Percentiles rank a stretch among this genome's conserved stretches.
Evolutionary conservation across 2,888 invertebrate species (phyloP).

Genomic region (Tubiluchus corallicola): DNA sequence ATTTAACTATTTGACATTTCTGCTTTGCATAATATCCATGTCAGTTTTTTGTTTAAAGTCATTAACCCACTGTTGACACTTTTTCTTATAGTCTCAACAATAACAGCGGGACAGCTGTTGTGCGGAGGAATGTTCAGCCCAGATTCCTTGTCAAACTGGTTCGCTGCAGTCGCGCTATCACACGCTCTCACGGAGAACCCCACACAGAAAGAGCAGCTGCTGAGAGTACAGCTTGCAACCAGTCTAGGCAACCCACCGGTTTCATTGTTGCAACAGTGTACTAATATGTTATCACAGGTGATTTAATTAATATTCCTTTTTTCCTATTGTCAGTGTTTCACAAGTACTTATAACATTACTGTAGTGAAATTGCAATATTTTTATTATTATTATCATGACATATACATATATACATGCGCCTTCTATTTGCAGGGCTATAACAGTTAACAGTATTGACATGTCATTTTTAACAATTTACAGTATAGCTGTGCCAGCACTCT

Average conservation of each 20-base stretch:
- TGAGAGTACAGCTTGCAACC: conserved; percentile 73
- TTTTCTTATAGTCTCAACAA: too few species aligned
- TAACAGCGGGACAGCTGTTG: conserved; percentile 58
- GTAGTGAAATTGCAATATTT: too few species aligned
- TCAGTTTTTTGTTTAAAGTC: too few species aligned
- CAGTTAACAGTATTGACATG: too few species aligned
- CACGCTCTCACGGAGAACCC: conserved; percentile 68
- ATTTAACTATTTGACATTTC: too few species aligned
- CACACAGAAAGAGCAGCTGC: conserved; percentile 57
- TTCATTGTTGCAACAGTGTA: conserved; percentile 72
- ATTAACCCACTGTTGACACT: too few species aligned
- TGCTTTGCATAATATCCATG: too few species aligned
- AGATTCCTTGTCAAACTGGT: conserved; percentile 63
- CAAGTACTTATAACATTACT: background rate
- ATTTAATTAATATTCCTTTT: conserved; percentile 1
- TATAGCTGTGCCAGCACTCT: too few species aligned
- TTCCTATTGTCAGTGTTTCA: background rate
- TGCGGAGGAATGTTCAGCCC: conserved; percentile 78
- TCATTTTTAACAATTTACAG: too few species aligned
- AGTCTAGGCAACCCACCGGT: conserved; percentile 62
- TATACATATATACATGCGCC: too few species aligned
- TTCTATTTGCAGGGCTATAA: too few species aligned
- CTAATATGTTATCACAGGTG: conserved; percentile 51
- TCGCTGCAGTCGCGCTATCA: conserved; percentile 72
- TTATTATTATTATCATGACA: too few species aligned